phyloP scores from a whole-genome alignment of 2,888 invertebrate species.

The Eudemis profundana region DNA sequence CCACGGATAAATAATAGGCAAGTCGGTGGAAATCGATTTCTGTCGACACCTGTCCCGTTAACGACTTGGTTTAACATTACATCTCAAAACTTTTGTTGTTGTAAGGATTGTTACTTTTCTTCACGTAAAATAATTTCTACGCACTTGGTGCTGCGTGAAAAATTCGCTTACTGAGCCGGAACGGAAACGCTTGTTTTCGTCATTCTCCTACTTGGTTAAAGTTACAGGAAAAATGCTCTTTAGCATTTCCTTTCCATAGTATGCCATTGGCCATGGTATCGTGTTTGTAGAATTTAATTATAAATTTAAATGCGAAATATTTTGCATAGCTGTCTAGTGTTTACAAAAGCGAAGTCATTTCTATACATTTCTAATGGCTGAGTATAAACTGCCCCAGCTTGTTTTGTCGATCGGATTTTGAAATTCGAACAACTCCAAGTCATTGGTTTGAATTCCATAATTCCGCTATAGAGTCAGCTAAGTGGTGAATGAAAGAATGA shows the following conservation, averaged over 20 bases:
- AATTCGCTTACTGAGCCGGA: neutral
- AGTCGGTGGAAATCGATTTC: too few species aligned
- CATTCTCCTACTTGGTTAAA: neutral
- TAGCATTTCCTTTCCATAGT: neutral
- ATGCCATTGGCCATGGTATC: neutral
- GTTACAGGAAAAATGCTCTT: neutral
- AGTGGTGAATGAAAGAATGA: neutral
- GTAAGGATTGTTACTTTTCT: neutral
- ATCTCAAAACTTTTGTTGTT: too few species aligned
- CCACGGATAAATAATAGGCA: too few species aligned
- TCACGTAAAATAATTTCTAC: neutral
- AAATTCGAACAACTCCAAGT: slow-evolving; percentile 17
- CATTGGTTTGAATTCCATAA: slow-evolving; percentile 18
- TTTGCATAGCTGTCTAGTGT: slow-evolving; percentile 12
- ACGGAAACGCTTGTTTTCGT: neutral
- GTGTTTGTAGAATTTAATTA: neutral
- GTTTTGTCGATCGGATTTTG: slow-evolving; percentile 24
- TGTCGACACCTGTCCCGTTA: too few species aligned
- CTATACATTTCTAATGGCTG: slow-evolving; percentile 19
- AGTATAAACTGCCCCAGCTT: slow-evolving; percentile 18
- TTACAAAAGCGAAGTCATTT: slow-evolving; percentile 10
- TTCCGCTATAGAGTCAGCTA: neutral
- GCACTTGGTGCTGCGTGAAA: neutral
- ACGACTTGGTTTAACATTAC: too few species aligned
- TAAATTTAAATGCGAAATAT: slow-evolving; percentile 20